Evolutionary conservation across 2,888 invertebrate genomes (phyloP).

Genomic region (Pseudanteris insignis): DNA sequence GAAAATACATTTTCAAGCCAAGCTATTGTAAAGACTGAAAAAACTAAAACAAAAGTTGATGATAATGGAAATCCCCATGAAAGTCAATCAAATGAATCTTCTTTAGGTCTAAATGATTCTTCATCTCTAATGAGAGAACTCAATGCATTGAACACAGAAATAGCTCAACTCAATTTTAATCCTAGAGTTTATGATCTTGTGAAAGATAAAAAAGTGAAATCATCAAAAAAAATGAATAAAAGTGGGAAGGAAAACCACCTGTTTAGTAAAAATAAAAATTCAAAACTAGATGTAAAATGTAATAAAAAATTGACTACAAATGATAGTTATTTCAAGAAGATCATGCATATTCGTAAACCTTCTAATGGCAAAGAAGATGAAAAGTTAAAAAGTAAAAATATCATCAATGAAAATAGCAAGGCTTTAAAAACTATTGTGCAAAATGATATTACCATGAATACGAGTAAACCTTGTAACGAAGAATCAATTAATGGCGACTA

Average conservation of each 20-base stretch:
- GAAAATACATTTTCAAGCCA: too few species aligned
- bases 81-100: too few species aligned
- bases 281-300: not conserved
- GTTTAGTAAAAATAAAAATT: not conserved
- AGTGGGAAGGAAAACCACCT: too few species aligned
- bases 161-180: constrained; percentile 8
- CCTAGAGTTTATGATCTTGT: constrained; percentile 9
- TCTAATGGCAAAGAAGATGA: not conserved
- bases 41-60: too few species aligned
- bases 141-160: constrained; percentile 10
- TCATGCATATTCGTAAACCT: not conserved
- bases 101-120: constrained; percentile 5
- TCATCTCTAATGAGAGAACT: constrained; percentile 4
- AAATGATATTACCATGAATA: not conserved
- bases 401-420: too few species aligned
- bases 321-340: not conserved
- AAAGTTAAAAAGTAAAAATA: too few species aligned
- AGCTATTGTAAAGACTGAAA: too few species aligned
- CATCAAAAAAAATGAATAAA: not conserved
- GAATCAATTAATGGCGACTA: not conserved
- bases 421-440: not conserved
- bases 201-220: not conserved
- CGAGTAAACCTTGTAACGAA: not conserved
- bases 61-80: too few species aligned
- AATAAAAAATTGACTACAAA: not conserved